Evolutionary conservation across 2,113 vertebrate genomes (phyloP).

Genomic region (Kryptolebias marmoratus): DNA sequence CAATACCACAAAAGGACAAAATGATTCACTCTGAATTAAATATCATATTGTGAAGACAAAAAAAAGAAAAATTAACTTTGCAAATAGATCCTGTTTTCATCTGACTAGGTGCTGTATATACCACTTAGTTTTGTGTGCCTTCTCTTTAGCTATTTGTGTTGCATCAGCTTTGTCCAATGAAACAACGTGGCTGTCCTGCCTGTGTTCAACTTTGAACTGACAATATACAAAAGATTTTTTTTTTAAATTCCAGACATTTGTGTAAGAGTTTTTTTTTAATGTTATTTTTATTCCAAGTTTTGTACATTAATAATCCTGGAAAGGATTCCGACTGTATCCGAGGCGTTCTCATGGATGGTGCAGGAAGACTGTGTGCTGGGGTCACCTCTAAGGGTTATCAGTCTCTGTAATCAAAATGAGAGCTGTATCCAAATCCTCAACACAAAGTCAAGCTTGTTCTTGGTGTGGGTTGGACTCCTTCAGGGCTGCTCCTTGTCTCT

Average conservation of each 20-base stretch:
- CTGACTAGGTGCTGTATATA: slow-evolving; percentile 17
- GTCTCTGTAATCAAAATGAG: no score
- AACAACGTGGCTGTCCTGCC: slow-evolving; percentile 23
- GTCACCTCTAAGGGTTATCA: no score
- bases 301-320: no score
- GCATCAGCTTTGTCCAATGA: slow-evolving; percentile 38
- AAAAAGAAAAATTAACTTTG: no score
- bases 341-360: no score
- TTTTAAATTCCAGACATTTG: neutral
- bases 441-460: no score
- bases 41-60: neutral
- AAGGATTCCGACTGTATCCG: no score
- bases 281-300: neutral
- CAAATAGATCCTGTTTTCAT: neutral
- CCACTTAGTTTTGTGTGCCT: slow-evolving; percentile 55
- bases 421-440: no score
- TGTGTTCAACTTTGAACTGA: slow-evolving; percentile 54
- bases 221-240: slow-evolving; percentile 36
- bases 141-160: slow-evolving; percentile 48
- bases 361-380: no score
- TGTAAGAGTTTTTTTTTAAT: slow-evolving; percentile 2
- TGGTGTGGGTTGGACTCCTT: no score
- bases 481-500: no score
- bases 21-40: neutral
- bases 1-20: slow-evolving; percentile 10